Conservation (phyloP, 2,888 invertebrate genomes). For the Psylliodes chrysocephalus region DNA sequence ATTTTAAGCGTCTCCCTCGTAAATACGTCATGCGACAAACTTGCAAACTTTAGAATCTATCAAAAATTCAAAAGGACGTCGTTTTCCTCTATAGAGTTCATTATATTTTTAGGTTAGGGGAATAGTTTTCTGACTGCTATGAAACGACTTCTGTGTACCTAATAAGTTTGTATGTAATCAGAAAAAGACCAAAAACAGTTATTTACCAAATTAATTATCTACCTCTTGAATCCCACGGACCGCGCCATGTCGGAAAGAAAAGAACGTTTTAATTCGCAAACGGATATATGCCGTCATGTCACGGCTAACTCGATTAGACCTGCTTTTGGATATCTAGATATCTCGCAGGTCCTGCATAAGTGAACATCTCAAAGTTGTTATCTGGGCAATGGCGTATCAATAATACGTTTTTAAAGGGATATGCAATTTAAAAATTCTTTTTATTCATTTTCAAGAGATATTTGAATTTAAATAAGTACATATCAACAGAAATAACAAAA, state of each 20-base stretch:
- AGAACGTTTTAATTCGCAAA: constrained; percentile 37
- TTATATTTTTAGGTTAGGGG: no score
- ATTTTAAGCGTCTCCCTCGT: constrained; percentile 32
- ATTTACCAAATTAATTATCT: not conserved
- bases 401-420: no score
- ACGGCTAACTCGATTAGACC: constrained; percentile 36
- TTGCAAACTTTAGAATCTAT: constrained; percentile 48
- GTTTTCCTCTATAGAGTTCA: constrained; percentile 13
- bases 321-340: constrained; percentile 53
- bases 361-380: constrained; percentile 43
- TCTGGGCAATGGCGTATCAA: not conserved
- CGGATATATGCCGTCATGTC: constrained; percentile 15
- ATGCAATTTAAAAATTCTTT: no score
- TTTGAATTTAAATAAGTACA: no score
- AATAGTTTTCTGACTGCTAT: no score
- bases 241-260: constrained; percentile 28
- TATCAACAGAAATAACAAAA: no score
- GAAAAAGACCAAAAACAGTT: no score
- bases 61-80: constrained; percentile 51
- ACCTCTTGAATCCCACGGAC: not conserved
- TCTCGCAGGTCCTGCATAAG: constrained; percentile 54
- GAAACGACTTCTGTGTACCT: no score
- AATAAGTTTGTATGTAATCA: no score
- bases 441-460: no score
- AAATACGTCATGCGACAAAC: constrained; percentile 35